These are phyloP conservation scores for Synergus itoensis DNA, from an alignment of 2,888 invertebrate genomes.

Conservation along the genomic window DNA sequence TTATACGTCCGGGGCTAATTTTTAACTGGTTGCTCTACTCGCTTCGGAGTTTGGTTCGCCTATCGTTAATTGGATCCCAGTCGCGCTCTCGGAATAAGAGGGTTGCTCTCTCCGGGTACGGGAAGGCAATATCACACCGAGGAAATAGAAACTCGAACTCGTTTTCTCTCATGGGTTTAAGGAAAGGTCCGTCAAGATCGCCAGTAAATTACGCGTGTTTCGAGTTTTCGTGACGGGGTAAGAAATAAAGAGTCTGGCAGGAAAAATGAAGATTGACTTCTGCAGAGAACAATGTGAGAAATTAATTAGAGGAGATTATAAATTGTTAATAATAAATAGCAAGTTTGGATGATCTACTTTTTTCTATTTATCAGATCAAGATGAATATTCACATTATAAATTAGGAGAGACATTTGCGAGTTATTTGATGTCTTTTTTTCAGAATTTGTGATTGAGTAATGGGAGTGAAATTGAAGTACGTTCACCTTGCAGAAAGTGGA, in stretches of 20 bases:
- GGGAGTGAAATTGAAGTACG: not conserved
- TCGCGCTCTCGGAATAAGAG: constrained; percentile 54
- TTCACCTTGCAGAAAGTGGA: not conserved
- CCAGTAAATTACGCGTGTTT: constrained; percentile 38
- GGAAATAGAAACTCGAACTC: constrained; percentile 38
- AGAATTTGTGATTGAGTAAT: not conserved
- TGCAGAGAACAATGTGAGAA: not conserved
- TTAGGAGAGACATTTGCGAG: too few species aligned
- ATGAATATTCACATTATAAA: not conserved
- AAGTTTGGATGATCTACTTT: too few species aligned
- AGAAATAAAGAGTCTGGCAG: not conserved
- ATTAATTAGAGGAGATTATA: too few species aligned
- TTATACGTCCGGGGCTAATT: constrained; percentile 65
- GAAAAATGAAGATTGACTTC: not conserved
- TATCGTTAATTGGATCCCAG: constrained; percentile 73
- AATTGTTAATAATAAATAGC: too few species aligned
- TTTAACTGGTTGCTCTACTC: constrained; percentile 65
- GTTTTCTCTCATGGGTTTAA: constrained; percentile 35
- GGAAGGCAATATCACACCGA: constrained; percentile 39
- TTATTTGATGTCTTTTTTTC: not conserved
- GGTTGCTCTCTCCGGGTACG: constrained; percentile 27
- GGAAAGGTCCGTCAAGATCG: constrained; percentile 27
- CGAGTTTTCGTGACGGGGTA: constrained; percentile 15
- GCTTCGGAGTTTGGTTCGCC: constrained; percentile 66
- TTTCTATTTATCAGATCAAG: too few species aligned